Base-by-base conservation (phyloP, 2,113 vertebrate species). In the Argyrosomus japonicus region DNA sequence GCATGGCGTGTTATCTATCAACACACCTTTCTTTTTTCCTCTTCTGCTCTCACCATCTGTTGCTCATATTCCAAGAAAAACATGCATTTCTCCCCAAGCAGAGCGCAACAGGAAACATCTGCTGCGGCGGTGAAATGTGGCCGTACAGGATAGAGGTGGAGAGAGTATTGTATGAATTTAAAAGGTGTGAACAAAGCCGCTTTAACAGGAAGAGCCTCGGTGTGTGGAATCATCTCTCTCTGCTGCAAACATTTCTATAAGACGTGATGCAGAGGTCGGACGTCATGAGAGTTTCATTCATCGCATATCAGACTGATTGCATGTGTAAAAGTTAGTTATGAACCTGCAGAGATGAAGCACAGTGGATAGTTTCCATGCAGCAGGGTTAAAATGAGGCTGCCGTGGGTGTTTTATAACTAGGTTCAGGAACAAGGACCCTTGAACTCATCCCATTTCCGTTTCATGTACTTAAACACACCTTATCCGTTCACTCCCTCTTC, bases 101-200 rank as follows among this genome's bases (percentile, higher is more conserved):
- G 83, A 13, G 88, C 36, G 36, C 61, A 75, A 84, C 90, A 91
- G 92, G 92, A 93, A 93, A 93, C 92, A 92, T 93, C 92, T 93
- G 92, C 85, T 61, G 54, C 1, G 0, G 68, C 29, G 85, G 85
- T 54, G 81, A 90, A 89, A 89, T 69, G 77, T 68, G 79, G 50
- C 56, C 13, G 0, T 47, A 18, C 88, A 83, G 88, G 87, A 93
- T 73, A n/a, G 54, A 85, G 67, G 71, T 48, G 58, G 36, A 53
- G 70, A 60, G 74, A 76, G 71, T 1, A 65, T 25, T 77, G 75
- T 23, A 40, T 6, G 68, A 60, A 51, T 86, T 48, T 17, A 57
- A 45, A 81, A 88, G 77, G 85, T 89, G 89, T 78, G 85, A 91
- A 89, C 64, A 81, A 88, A 85, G 45, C 70, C 76, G 57, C 27